Conservation (phyloP, 1,140 invertebrate species). For the Littorina saxatilis region DNA sequence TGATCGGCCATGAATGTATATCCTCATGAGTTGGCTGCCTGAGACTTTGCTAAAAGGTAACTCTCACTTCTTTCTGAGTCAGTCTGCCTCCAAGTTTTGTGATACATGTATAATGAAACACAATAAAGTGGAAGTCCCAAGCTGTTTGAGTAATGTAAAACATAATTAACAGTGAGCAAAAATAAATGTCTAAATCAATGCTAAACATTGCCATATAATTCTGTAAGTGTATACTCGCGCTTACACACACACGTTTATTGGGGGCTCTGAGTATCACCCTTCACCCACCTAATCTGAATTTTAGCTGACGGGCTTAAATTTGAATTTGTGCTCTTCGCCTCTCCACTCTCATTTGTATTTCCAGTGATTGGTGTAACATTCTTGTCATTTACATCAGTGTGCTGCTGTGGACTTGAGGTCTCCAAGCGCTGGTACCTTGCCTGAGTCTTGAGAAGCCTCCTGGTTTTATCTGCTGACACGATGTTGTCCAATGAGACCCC, state of each 20-base stretch:
- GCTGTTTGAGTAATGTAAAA: too few species aligned
- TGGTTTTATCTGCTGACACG: background rate
- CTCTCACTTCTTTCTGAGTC: too few species aligned
- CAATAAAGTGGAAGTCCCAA: too few species aligned
- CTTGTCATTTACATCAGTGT: background rate
- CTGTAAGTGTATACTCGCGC: background rate
- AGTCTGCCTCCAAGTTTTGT: too few species aligned
- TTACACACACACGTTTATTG: background rate
- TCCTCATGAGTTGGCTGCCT: too few species aligned
- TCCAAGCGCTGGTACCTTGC: conserved; percentile 22
- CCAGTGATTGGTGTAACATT: background rate
- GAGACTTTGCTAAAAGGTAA: too few species aligned
- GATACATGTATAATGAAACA: too few species aligned
- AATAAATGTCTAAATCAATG: too few species aligned
- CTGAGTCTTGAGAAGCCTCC: conserved; percentile 13
- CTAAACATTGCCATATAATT: too few species aligned
- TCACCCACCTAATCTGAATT: conserved; percentile 1
- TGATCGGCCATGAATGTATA: too few species aligned
- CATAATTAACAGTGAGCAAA: too few species aligned
- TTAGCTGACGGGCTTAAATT: background rate
- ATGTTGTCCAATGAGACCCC: conserved; percentile 25
- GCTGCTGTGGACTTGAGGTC: background rate
- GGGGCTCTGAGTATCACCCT: background rate
- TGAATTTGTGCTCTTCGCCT: background rate
- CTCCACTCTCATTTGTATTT: background rate